Evolutionary conservation across 2,113 vertebrate genomes (phyloP), one percentile per base, ranked within the genome.

Genomic region (Burhinus oedicnemus): DNA sequence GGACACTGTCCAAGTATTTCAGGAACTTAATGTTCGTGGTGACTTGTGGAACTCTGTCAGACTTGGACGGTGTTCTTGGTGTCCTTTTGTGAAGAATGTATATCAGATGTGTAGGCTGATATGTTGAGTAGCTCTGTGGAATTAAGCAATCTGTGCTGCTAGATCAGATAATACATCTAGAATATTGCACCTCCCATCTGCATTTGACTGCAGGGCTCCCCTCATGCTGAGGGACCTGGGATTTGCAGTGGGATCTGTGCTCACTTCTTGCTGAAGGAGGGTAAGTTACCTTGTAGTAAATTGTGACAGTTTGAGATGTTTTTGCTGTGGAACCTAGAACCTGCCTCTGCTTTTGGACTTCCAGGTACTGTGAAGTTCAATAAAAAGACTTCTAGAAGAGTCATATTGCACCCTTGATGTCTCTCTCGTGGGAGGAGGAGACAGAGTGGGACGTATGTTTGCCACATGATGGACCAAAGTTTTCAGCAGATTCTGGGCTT

Each of bases 391-490:
- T 87, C 8, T 69, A 36, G 26, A 80, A 60, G 30, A 69, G 15
- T 44, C 11, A 30, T 6, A 12, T 25, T 87, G 17, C 27, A 38
- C 16, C 7, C 15, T 52, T n/a, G 74, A 34, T 87, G 27, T 14
- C 9, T 23, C 14, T 61, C 4, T 62, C 0, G 0, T 58, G 42
- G 21, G 36, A 69, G 17, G 16, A 89, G 45, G 34, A 75, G 23
- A 10, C 19, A 52, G 45, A 49, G 15, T 5, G 44, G 26, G 16
- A 26, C 10, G 0, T 12, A 9, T 3, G 2, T 55, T 66, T 19
- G 2, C 22, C 19, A 8, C 12, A 8, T 7, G 32, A 32, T 18
- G 22, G 36, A 60, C 15, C 3, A 20, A 71, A 60, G 27, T 55
- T 83, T 89, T 76, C 32, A 54, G n/a, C 19, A 29, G 22, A 18